These are phyloP conservation scores for Pachymerium ferrugineum DNA, from an alignment of 2,888 invertebrate species.

Conservation along the genomic window DNA sequence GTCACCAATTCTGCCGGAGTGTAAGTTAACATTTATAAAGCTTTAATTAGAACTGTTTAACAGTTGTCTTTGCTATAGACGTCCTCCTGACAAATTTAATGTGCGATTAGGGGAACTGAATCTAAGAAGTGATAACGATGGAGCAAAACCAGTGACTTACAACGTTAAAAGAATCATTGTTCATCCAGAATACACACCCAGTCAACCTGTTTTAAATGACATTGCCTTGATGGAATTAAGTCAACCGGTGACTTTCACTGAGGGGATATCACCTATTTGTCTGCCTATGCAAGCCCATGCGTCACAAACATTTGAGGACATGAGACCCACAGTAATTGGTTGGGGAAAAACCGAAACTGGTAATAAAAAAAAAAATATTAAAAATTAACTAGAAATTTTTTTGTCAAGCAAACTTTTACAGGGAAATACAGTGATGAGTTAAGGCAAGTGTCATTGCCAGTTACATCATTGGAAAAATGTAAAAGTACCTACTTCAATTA, in stretches of 20 bases:
- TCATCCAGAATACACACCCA: neutral
- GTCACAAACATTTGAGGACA: neutral
- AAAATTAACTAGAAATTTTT: too few species aligned
- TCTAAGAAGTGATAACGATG: neutral
- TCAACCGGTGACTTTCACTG: neutral
- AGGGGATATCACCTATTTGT: constrained; percentile 25
- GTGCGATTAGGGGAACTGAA: constrained; percentile 20
- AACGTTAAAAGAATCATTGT: neutral
- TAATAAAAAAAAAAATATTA: neutral
- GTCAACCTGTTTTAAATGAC: neutral
- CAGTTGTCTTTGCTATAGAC: neutral
- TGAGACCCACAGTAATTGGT: neutral
- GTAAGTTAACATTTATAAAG: neutral
- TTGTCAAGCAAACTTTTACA: too few species aligned
- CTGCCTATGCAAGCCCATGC: neutral
- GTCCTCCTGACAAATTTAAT: constrained; percentile 6
- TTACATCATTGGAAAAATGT: neutral
- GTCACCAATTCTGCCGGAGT: neutral
- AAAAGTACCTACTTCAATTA: neutral
- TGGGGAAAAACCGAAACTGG: constrained; percentile 31
- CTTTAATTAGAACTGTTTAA: neutral
- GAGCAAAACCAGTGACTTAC: neutral
- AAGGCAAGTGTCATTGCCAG: constrained; percentile 5
- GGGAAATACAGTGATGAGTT: constrained; percentile 10
- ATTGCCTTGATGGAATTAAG: constrained; percentile 20